Evolutionary conservation across 2,113 vertebrate species (phyloP).

Genomic region (Myotis lucifugus): DNA sequence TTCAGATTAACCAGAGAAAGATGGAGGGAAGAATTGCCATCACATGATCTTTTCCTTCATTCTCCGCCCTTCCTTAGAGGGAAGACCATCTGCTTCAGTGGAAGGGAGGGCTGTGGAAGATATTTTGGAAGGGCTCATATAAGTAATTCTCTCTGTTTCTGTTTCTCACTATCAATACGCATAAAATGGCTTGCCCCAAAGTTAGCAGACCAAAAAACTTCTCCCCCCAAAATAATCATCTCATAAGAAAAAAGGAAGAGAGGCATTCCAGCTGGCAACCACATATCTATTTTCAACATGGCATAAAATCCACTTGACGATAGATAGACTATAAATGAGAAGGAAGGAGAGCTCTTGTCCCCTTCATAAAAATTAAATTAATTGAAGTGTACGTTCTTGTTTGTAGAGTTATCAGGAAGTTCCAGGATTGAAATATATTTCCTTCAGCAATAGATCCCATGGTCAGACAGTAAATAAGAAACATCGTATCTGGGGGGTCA

Average conservation of each 20-base stretch:
- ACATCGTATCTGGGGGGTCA: neutral
- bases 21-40: neutral
- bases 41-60: neutral
- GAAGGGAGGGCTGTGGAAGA: neutral
- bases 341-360: neutral
- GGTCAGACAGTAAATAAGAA: neutral
- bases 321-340: neutral
- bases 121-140: neutral
- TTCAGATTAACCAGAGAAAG: neutral
- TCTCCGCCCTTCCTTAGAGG: neutral
- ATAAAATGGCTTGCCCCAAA: conserved; percentile 30
- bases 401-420: conserved; percentile 10
- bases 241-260: conserved; percentile 14
- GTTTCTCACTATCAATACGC: neutral
- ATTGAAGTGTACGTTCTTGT: neutral
- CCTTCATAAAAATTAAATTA: conserved; percentile 37
- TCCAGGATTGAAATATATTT: neutral
- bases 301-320: conserved; percentile 57
- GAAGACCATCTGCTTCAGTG: neutral
- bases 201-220: neutral
- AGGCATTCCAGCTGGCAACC: neutral
- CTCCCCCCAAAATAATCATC: neutral
- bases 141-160: neutral
- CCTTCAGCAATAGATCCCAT: neutral
- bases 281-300: conserved; percentile 42